Base-by-base conservation (phyloP, 2,888 invertebrate genomes). In the Cephus rjabovi region DNA sequence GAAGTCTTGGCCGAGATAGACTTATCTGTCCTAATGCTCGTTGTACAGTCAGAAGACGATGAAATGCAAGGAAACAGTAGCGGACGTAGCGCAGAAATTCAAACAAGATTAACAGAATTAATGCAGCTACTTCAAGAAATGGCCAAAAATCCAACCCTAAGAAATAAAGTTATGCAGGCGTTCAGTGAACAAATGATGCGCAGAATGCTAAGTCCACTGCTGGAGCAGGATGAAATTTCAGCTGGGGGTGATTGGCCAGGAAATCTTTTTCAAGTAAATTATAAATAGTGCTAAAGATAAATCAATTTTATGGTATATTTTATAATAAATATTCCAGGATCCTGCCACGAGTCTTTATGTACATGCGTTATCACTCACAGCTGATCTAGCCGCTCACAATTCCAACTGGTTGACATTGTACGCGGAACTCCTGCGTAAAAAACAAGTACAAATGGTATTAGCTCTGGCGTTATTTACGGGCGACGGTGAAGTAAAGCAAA, bases 401-500 rank as follows among this genome's bases (percentile, higher is more conserved):
- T 88, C 90, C 0, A 86, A 87, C 15, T 94, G 93, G 93, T 83
- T 92, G 33, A 90, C 90, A 11, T 85, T 93, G 11, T 92, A 92
- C 79, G 89, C 90, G 23, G 90, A 93, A 76, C 84, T 93, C 75
- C 85, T 92, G 31, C 86, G 89, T 75, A 89, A 89, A 34, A 91
- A 89, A 81, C 92, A 92, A 82, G 91, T 93, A 30, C 93, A 93
- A 82, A 91, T 92, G 89, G 88, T 93, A 33, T 89, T 94, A 79
- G 93, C 94, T 1, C 88, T 92, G 75, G 93, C 92, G 1, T 87
- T 94, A 15, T 93, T 92, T 81, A 91, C 90, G 1, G 92, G 93
- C 12, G 89, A 92, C 4, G 87, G 88, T 74, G 87, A 89, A 68
- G 87, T 92, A 79, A 93, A 89, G 88, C 92, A 87, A 88, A 93